These are phyloP conservation scores for Rissa tridactyla DNA, from an alignment of 2,113 vertebrate species.

Conservation along the genomic window DNA sequence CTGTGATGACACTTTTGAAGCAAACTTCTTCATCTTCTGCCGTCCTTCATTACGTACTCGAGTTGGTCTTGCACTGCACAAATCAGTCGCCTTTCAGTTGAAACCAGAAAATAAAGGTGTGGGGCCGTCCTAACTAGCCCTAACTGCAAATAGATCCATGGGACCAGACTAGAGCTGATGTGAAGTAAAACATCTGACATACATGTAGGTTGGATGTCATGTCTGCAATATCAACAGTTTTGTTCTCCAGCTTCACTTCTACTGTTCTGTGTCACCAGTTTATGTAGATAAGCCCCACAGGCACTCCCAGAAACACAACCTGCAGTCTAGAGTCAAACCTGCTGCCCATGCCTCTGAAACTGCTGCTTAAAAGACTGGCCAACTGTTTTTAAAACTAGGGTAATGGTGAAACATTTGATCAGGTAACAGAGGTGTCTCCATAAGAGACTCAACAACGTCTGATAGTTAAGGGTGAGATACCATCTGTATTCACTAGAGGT, in stretches of 20 bases:
- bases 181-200: background rate
- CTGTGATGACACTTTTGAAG: background rate
- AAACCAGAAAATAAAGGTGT: background rate
- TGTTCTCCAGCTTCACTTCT: background rate
- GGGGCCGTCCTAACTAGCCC: background rate
- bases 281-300: background rate
- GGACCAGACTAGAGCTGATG: background rate
- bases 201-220: fast-evolving
- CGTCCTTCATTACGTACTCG: background rate
- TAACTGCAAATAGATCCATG: background rate
- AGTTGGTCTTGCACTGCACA: background rate
- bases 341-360: background rate
- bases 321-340: background rate
- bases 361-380: background rate
- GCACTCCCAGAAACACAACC: background rate
- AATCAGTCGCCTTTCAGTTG: background rate
- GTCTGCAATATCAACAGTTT: background rate
- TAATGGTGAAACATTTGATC: background rate
- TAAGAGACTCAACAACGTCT: background rate
- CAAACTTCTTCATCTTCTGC: background rate
- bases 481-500: background rate
- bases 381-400: background rate
- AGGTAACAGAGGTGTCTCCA: background rate
- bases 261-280: background rate
- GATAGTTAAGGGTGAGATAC: background rate